Evolutionary conservation across 2,888 invertebrate species (phyloP).

Genomic region (Acleris cristana): DNA sequence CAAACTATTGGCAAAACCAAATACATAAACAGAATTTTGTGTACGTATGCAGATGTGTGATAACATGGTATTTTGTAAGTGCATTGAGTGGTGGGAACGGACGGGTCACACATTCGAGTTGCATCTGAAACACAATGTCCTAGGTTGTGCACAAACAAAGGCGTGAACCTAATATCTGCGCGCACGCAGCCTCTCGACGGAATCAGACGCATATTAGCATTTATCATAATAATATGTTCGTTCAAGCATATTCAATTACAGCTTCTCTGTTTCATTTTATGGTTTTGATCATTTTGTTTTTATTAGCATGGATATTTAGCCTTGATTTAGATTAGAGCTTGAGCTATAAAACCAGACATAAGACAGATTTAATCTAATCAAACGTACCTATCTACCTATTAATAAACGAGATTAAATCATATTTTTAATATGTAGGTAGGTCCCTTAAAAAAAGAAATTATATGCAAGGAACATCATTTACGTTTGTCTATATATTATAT

Average conservation of each 20-base stretch:
- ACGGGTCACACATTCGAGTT: constrained; percentile 64
- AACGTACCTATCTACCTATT: too few relatives aligned
- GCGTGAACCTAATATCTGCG: constrained; percentile 65
- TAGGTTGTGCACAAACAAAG: constrained; percentile 71
- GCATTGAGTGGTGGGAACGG: constrained; percentile 75
- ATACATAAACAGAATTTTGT: constrained; percentile 45
- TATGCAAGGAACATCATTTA: too few relatives aligned
- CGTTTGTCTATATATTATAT: too few relatives aligned
- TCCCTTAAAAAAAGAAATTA: too few relatives aligned
- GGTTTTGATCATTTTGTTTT: too few relatives aligned
- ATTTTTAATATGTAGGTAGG: too few relatives aligned
- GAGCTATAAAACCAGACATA: too few relatives aligned
- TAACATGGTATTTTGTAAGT: constrained; percentile 64
- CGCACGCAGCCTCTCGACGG: constrained; percentile 59
- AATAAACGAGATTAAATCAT: too few relatives aligned
- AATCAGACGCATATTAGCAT: constrained; percentile 44
- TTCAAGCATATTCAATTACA: not conserved
- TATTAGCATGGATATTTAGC: too few relatives aligned
- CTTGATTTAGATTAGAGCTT: too few relatives aligned
- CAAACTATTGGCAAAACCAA: constrained; percentile 49
- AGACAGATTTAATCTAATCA: too few relatives aligned
- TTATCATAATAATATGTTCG: not conserved
- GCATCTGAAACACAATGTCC: constrained; percentile 68
- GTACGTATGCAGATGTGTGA: constrained; percentile 58
- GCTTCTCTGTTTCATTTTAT: not conserved